Base-by-base conservation (phyloP, 2,888 invertebrate species). In the Cosmia trapezina region DNA sequence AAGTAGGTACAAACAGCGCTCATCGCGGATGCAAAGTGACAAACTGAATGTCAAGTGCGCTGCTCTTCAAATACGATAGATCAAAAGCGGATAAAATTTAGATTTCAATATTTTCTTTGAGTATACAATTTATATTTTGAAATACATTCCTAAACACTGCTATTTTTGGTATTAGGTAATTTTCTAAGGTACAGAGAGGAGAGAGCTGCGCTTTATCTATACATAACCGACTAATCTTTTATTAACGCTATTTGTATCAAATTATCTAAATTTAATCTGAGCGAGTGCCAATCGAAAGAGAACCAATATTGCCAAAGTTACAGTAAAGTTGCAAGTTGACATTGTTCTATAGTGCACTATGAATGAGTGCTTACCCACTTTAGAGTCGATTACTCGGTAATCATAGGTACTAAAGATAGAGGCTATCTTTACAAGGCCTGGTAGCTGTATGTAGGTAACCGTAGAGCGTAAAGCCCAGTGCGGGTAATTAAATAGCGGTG, bases 401-500 rank as follows among this genome's bases (percentile, higher is more conserved):
- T 81, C 59, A 65, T 37, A 70, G 62, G 71, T 51, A 51, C 56
- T 80, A 73, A 59, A 70, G 70, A 83, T 80, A 75, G 57, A 64
- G 63, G 65, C 76, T 81, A 84, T 84, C 77, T 80, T 73, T 75
- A 73, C 86, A 86, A 84, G 83, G 83, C 61, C 73, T 75, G 61
- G 56, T 68, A 68, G 70, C 73, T 37, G 47, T 37, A 62, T 66
- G 56, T 80, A 57, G 63, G 67, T 49, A 67, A 67, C 57, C 56
- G 66, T 78, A 53, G 69, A 78, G 62, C 57, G 66, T 73, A 77
- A 76, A 74, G 56, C 71, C 73, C 28, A 57, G 70, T 73, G 56
- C 41, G 37, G 67, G 62, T 80, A 83, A 75, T 85, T 80, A 80
- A 79, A 68, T 74, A 19, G 64, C 62, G n/a, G 47, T 33, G 43